Conservation (phyloP, 2,888 invertebrate species). For the Lysandra coridon region DNA sequence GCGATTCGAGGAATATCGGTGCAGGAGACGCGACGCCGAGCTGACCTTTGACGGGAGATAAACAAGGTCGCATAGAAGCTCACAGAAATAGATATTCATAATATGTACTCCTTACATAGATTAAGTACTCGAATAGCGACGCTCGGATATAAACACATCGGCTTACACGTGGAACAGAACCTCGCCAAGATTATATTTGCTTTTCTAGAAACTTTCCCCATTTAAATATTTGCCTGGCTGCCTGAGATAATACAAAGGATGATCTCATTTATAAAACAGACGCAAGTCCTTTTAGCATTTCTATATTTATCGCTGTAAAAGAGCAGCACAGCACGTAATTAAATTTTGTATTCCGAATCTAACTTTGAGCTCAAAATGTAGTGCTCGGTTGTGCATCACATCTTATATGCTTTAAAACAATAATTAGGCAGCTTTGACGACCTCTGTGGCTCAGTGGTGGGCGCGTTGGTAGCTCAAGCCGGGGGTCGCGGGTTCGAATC, state of each 20-base stretch:
- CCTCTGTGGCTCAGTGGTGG: no score
- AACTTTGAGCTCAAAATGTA: neutral
- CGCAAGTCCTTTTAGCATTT: neutral
- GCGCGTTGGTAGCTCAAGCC: no score
- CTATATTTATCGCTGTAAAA: neutral
- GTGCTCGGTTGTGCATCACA: neutral
- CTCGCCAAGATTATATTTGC: neutral
- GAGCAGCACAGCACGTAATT: neutral
- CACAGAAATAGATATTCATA: slow-evolving; percentile 11
- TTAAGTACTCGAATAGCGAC: neutral
- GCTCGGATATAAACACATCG: neutral
- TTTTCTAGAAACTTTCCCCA: neutral
- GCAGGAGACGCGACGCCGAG: neutral
- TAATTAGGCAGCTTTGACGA: neutral
- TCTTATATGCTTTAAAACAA: neutral
- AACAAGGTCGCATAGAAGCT: slow-evolving; percentile 1
- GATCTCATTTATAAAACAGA: neutral
- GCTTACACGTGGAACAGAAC: neutral
- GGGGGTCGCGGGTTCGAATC: no score
- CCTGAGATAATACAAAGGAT: neutral
- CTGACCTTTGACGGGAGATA: neutral
- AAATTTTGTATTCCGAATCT: neutral
- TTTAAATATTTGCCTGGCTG: neutral
- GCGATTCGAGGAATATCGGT: slow-evolving; percentile 3
- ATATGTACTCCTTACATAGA: neutral